Conservation (phyloP, 2,113 vertebrate genomes). For the Myiagra hebetior region DNA sequence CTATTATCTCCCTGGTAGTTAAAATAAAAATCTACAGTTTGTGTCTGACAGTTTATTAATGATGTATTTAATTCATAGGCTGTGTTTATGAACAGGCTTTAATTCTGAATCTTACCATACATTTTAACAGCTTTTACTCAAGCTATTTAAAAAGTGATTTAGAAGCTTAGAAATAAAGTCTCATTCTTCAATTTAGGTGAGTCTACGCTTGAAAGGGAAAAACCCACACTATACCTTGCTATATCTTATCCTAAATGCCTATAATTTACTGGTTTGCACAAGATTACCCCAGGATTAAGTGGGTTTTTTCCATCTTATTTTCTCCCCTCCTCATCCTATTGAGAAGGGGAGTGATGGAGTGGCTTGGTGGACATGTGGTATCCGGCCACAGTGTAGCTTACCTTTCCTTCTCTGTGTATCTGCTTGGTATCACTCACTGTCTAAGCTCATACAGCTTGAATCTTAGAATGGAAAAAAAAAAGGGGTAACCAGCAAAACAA, state of each 20-base stretch:
- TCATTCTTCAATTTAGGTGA: not conserved
- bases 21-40: constrained; percentile 32
- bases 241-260: not conserved
- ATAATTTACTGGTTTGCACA: not conserved
- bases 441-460: not conserved
- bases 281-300: not conserved
- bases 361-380: accelerated
- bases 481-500: not conserved
- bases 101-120: not conserved
- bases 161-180: not conserved
- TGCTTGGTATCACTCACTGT: not conserved
- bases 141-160: not conserved
- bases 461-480: not conserved
- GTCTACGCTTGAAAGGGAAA: not conserved
- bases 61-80: not conserved
- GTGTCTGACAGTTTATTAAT: not conserved
- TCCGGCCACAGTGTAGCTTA: not conserved
- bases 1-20: constrained; percentile 16
- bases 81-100: not conserved
- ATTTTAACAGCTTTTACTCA: not conserved
- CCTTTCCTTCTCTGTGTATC: not conserved
- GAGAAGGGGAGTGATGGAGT: not conserved
- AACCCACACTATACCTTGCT: not conserved
- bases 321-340: accelerated
- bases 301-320: not conserved